Base-by-base conservation (phyloP, 2,113 vertebrate species). In the Hassar affinis region DNA sequence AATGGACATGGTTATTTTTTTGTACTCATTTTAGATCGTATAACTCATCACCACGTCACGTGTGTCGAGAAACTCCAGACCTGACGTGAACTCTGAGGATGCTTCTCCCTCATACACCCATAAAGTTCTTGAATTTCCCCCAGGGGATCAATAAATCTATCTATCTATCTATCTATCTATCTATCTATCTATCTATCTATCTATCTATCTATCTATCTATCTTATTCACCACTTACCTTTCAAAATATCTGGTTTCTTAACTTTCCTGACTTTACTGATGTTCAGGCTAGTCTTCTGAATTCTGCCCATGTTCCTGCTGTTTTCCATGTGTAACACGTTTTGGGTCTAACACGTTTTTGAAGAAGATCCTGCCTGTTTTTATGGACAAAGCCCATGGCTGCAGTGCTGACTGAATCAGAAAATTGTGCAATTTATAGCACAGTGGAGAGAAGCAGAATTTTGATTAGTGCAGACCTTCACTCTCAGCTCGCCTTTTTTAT, bases 341-440 rank as follows among this genome's bases (percentile, higher is more conserved):
- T n/a, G n/a, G n/a, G n/a, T n/a, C n/a, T n/a, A n/a, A n/a, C n/a
- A n/a, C n/a, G n/a, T n/a, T n/a, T n/a, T n/a, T n/a, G n/a, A 78
- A 25, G 74, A 77, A 56, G 49, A 77, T 51, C 45, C 76, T 27
- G 35, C 22, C 20, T 42, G 56, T 3, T 35, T 45, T 61, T 42
- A 47, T 27, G 35, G 54, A 66, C n/a, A 66, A 80, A 33, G 14
- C 18, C 27, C 17, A 22, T 20, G 2, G 38, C 52, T 79, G 78
- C 78, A 64, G 45, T 47, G 59, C 35, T 78, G 76, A 78, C 52
- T 78, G 52, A 42, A 78, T 49, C 25, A 72, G 69, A 72, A 72
- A 72, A 72, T 72, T 74, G 49, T 74, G 69, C 69, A 74, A 75
- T 52, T 75, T 75, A 52, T 75, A 75, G 72, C 72, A 75, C 47